A percentile compares a stretch with the other conserved stretches of the same genome.
Evolutionary conservation across 2,113 vertebrate genomes (phyloP).

Genomic region (Alaudala cheleensis): DNA sequence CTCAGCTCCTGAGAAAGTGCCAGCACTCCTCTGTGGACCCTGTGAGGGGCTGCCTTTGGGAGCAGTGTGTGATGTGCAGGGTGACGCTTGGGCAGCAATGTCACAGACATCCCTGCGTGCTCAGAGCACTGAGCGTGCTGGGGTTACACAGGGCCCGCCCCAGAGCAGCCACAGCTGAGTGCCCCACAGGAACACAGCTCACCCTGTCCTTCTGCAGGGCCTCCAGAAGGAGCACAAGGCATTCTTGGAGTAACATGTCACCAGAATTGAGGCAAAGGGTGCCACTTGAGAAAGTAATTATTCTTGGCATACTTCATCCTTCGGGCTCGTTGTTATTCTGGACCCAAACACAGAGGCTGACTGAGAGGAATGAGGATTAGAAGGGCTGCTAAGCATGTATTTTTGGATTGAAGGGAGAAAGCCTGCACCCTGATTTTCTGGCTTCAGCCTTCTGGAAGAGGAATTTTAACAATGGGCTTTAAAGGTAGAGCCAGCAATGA

Average conservation of each 20-base stretch:
- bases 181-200: fast-evolving
- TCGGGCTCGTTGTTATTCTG: background rate
- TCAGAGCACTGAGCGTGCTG: fast-evolving
- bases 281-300: background rate
- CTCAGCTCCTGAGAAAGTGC: background rate
- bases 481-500: background rate
- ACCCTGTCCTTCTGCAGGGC: background rate
- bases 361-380: background rate
- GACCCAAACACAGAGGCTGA: background rate
- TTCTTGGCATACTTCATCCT: background rate
- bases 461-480: background rate
- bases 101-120: fast-evolving
- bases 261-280: background rate
- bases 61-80: background rate
- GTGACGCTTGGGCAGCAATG: fast-evolving
- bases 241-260: background rate
- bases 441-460: background rate
- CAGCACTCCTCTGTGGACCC: fast-evolving
- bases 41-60: background rate
- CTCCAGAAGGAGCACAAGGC: background rate
- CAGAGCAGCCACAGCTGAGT: background rate
- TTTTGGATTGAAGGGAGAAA: background rate
- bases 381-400: background rate
- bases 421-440: background rate
- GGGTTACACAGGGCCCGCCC: background rate